These are phyloP conservation scores for Macrosiphum euphorbiae DNA, from an alignment of 2,888 invertebrate genomes.

Conservation along the genomic window DNA sequence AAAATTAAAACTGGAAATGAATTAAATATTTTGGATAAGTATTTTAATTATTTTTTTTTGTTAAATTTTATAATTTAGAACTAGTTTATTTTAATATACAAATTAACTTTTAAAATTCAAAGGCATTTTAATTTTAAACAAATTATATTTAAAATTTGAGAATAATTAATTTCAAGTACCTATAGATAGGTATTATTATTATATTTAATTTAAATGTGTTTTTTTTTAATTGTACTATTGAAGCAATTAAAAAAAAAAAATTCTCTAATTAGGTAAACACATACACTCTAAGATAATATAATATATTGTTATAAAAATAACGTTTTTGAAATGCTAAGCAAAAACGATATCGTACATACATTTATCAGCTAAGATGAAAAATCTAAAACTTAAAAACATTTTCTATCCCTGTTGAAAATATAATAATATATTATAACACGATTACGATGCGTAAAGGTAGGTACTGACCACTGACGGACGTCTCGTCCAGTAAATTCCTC, in stretches of 20 bases:
- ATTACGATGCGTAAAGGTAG: not conserved
- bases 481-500: constrained; percentile 82
- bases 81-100: not conserved
- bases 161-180: no score
- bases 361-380: not conserved
- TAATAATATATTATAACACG: not conserved
- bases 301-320: not conserved
- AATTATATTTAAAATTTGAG: not conserved
- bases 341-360: not conserved
- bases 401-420: not conserved
- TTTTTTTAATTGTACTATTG: not conserved
- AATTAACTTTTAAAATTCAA: not conserved
- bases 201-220: not conserved
- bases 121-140: not conserved
- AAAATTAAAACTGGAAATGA: not conserved
- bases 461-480: constrained; percentile 69
- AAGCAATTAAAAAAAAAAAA: not conserved
- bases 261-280: not conserved
- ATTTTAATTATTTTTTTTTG: not conserved
- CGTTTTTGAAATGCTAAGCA: not conserved
- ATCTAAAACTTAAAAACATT: not conserved
- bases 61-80: not conserved
- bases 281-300: not conserved
- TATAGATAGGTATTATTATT: no score
- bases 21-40: not conserved